Conservation (phyloP, 2,113 vertebrate genomes). For the Carlito syrichta region DNA sequence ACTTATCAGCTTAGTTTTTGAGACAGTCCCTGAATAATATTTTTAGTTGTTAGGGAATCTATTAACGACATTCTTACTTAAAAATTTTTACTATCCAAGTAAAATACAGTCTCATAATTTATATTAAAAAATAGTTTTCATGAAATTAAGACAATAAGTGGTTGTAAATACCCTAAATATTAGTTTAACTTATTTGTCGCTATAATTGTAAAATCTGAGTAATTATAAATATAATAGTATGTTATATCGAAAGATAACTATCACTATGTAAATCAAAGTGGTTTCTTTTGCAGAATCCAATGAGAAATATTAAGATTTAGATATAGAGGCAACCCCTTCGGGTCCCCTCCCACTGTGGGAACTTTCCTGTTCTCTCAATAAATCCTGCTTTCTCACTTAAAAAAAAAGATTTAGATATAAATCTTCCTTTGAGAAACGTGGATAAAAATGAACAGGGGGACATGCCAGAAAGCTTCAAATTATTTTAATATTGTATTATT, state of each 20-base stretch:
- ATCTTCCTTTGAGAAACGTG: not conserved
- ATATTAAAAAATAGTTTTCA: not conserved
- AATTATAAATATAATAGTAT: not conserved
- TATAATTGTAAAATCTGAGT: constrained; percentile 13
- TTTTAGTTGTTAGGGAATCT: not conserved
- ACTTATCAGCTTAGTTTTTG: not conserved
- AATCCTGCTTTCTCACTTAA: too few species aligned
- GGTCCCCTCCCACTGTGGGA: too few species aligned
- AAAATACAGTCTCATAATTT: not conserved
- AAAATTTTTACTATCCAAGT: not conserved
- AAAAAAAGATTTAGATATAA: too few species aligned
- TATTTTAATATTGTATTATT: not conserved
- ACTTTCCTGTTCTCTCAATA: too few species aligned
- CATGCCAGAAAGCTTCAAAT: not conserved
- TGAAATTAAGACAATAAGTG: not conserved
- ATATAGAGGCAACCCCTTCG: too few species aligned
- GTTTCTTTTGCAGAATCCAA: not conserved
- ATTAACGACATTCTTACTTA: not conserved
- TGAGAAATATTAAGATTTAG: too few species aligned
- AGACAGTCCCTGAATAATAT: not conserved
- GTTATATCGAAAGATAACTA: not conserved
- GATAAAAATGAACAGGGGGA: not conserved
- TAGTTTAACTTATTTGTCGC: not conserved
- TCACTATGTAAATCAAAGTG: not conserved
- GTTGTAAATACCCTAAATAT: not conserved